Evolutionary conservation across 2,797 vertebrate genomes (phyloP).

Genomic region (Gymnoscopelus microlampas): DNA sequence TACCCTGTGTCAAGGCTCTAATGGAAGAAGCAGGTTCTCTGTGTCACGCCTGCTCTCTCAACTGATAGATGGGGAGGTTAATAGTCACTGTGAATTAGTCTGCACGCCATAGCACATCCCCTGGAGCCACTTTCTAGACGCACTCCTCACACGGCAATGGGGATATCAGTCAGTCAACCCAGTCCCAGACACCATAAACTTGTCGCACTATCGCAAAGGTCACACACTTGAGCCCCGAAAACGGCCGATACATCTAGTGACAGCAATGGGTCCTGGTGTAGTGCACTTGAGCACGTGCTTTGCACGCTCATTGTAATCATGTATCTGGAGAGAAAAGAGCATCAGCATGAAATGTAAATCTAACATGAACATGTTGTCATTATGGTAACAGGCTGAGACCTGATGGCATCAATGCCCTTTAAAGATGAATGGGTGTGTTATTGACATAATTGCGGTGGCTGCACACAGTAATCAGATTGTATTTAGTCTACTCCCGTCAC

Average conservation of each 20-base stretch:
- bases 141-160: slow-evolving; percentile 38
- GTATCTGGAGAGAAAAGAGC: too few species aligned
- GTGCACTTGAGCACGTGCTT: too few species aligned
- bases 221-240: too few species aligned
- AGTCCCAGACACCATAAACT: slow-evolving; percentile 6
- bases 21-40: slow-evolving; percentile 73
- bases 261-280: too few species aligned
- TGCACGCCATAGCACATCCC: slow-evolving; percentile 45
- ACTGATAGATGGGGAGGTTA: slow-evolving; percentile 72
- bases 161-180: slow-evolving; percentile 38
- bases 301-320: too few species aligned
- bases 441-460: slow-evolving; percentile 26
- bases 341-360: too few species aligned
- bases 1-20: slow-evolving; percentile 65
- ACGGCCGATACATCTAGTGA: too few species aligned
- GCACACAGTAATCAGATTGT: slow-evolving; percentile 23
- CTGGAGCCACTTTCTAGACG: slow-evolving; percentile 44
- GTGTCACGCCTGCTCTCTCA: slow-evolving; percentile 68
- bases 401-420: neutral
- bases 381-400: slow-evolving; percentile 28
- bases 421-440: neutral
- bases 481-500: slow-evolving; percentile 28
- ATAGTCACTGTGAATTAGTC: slow-evolving; percentile 55
- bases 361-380: neutral
- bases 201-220: neutral